Conservation (phyloP, 2,797 vertebrate genomes). For the Kryptopterus vitreolus region DNA sequence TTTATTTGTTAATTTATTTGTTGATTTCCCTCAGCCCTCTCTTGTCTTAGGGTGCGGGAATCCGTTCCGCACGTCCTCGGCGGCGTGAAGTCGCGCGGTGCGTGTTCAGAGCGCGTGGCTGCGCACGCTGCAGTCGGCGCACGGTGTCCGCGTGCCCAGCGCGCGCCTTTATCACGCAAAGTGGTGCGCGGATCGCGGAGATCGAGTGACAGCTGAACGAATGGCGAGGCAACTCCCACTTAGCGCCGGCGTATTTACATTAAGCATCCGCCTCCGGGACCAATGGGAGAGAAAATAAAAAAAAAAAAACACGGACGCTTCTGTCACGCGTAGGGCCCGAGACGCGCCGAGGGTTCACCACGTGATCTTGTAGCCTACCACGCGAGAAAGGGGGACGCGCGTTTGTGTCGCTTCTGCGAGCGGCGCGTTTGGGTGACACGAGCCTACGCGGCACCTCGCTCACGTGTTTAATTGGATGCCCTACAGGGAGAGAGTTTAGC, state of each 20-base stretch:
- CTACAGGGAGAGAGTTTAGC: neutral
- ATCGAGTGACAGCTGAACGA: constrained; percentile 85
- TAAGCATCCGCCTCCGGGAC: constrained; percentile 76
- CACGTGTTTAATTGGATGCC: constrained; percentile 14
- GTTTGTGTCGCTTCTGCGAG: constrained; percentile 31
- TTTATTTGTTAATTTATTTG: neutral
- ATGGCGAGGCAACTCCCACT: constrained; percentile 87
- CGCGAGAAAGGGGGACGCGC: constrained; percentile 29
- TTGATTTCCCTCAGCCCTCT: neutral
- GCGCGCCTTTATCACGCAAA: constrained; percentile 72
- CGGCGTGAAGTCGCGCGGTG: neutral
- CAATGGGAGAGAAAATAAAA: no score
- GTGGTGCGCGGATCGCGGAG: constrained; percentile 63
- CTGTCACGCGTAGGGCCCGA: constrained; percentile 54
- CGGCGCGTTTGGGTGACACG: neutral
- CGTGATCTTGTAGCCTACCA: constrained; percentile 54
- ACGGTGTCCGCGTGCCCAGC: constrained; percentile 71
- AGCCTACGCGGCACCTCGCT: neutral
- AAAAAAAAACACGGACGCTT: constrained; percentile 62
- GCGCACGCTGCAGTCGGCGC: constrained; percentile 60
- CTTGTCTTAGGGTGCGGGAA: neutral
- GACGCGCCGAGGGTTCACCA: constrained; percentile 54
- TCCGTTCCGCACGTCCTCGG: constrained; percentile 19
- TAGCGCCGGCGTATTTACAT: constrained; percentile 74
- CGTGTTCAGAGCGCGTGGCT: constrained; percentile 51